A percentile compares a stretch with the other conserved stretches of the same genome.
These are phyloP conservation scores for Zaprionus nigranus DNA, from an alignment of 1,140 invertebrate species.

Conservation along the genomic window DNA sequence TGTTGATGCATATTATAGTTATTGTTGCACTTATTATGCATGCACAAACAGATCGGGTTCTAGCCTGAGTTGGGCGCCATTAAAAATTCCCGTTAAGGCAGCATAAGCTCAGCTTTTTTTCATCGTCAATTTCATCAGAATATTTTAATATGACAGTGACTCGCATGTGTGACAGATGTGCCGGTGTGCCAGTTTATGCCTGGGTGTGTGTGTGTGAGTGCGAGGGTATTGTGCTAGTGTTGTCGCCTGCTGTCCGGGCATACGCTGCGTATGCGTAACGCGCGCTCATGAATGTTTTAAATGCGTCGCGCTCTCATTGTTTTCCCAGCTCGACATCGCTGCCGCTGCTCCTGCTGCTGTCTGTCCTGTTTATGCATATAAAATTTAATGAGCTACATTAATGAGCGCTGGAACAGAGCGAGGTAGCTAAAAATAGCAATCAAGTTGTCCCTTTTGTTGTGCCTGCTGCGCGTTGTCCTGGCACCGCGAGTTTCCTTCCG, in stretches of 20 bases:
- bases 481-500: too few relatives aligned
- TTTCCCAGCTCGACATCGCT: conserved; percentile 1
- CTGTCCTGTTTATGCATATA: conserved; percentile 65
- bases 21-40: background rate
- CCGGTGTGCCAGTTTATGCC: background rate
- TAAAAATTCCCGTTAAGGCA: conserved; percentile 9
- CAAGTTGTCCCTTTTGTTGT: conserved; percentile 33
- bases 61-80: background rate
- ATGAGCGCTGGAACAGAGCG: conserved; percentile 41
- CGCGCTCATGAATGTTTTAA: conserved; percentile 69
- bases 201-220: background rate
- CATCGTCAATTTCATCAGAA: conserved; percentile 1
- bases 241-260: background rate
- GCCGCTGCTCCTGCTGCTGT: background rate
- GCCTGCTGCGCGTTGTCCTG: conserved; percentile 9
- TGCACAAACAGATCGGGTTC: background rate
- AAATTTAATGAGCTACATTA: conserved; percentile 78
- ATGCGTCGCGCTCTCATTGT: conserved; percentile 46
- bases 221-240: background rate
- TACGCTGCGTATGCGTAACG: conserved; percentile 61
- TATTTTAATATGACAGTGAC: conserved; percentile 10
- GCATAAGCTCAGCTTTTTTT: conserved; percentile 6
- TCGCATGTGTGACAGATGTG: conserved; percentile 4
- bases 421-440: conserved; percentile 67
- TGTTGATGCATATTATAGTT: background rate